phyloP scores from a whole-genome alignment of 2,113 vertebrate genomes.

The Dromiciops gliroides region DNA sequence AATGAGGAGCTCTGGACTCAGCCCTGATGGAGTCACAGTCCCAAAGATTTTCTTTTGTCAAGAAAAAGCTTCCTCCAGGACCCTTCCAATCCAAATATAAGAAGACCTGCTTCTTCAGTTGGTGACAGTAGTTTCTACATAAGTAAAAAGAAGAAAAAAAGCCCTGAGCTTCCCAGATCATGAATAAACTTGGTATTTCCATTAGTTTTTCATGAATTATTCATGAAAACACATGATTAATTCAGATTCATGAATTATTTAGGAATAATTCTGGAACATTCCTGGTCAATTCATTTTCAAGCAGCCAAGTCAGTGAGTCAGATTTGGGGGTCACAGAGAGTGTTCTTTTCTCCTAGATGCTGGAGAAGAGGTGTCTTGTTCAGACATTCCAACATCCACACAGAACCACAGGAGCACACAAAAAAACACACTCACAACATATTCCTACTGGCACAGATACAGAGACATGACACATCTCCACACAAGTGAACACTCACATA shows the following conservation, averaged over 20 bases:
- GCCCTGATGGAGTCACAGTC: constrained; percentile 34
- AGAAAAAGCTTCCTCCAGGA: constrained; percentile 31
- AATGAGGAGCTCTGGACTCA: constrained; percentile 39
- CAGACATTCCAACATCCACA: not conserved
- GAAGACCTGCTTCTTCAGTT: constrained; percentile 58
- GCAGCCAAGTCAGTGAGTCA: constrained; percentile 70
- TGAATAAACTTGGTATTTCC: constrained; percentile 85
- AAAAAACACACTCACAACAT: not conserved
- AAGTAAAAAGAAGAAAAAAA: not conserved
- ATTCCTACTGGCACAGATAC: not conserved
- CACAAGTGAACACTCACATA: not conserved
- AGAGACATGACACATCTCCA: not conserved
- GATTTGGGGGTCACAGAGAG: constrained; percentile 59
- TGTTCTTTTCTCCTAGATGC: not conserved
- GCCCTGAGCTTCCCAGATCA: constrained; percentile 66
- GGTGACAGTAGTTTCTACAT: constrained; percentile 33
- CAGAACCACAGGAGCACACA: not conserved
- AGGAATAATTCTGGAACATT: constrained; percentile 83
- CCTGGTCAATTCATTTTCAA: constrained; percentile 84
- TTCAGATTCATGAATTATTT: constrained; percentile 85
- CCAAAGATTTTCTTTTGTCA: constrained; percentile 74
- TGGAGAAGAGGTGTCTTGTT: not conserved
- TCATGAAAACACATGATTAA: constrained; percentile 84
- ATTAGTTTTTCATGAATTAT: constrained; percentile 85
- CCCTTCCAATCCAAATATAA: constrained; percentile 39